phyloP scores from a whole-genome alignment of 2,888 invertebrate species.

The Pogonocherus hispidulus region DNA sequence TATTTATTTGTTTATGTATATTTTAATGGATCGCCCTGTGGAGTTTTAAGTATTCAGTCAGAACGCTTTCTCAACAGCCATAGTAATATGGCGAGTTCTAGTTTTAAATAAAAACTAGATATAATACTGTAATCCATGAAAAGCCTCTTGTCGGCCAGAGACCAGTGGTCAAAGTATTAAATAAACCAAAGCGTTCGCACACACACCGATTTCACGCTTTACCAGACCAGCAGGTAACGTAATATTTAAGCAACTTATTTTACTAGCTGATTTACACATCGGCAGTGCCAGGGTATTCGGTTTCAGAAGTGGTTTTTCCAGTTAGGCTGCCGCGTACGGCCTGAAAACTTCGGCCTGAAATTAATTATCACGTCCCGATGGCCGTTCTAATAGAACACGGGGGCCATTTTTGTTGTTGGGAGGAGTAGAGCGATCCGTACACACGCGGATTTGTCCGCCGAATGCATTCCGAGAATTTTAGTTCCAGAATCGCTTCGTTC shows the following conservation, averaged over 20 bases:
- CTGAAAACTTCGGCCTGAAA: slow-evolving; percentile 35
- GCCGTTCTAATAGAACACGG: slow-evolving; percentile 9
- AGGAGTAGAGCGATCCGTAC: too few species aligned
- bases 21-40: too few species aligned
- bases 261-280: slow-evolving; percentile 51
- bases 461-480: too few species aligned
- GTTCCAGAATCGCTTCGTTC: too few species aligned
- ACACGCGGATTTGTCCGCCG: too few species aligned
- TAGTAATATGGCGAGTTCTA: too few species aligned
- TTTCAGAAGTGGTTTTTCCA: slow-evolving; percentile 54
- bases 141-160: not conserved
- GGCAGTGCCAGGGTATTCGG: slow-evolving; percentile 46
- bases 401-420: not conserved
- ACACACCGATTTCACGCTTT: slow-evolving; percentile 18
- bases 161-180: not conserved
- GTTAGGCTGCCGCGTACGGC: slow-evolving; percentile 39
- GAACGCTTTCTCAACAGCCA: too few species aligned
- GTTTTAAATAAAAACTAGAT: too few species aligned
- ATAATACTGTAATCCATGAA: too few species aligned
- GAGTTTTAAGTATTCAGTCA: too few species aligned
- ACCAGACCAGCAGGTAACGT: slow-evolving; percentile 9
- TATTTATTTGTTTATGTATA: too few species aligned
- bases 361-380: slow-evolving; percentile 44
- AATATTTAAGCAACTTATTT: slow-evolving; percentile 52
- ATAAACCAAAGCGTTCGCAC: slow-evolving; percentile 11